Conservation (phyloP, 2,113 vertebrate genomes). For the Chlorodrepanis virens region DNA sequence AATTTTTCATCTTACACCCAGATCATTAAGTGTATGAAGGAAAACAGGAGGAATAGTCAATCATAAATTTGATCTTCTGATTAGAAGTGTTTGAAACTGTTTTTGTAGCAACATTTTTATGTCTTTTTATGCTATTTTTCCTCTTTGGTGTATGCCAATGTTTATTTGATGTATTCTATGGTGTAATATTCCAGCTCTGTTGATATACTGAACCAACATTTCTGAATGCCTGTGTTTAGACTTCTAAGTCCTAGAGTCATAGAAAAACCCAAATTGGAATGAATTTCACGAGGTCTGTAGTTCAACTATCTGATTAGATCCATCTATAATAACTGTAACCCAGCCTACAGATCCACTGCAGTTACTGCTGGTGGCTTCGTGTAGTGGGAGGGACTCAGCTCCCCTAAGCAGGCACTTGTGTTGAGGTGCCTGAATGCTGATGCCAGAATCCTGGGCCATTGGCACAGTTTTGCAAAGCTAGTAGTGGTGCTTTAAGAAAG, state of each 20-base stretch:
- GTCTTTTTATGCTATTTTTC: neutral
- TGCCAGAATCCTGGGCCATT: neutral
- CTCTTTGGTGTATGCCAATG: neutral
- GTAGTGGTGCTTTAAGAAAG: neutral
- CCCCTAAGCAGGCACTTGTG: neutral
- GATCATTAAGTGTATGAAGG: neutral
- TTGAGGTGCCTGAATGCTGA: neutral
- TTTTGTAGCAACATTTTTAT: neutral
- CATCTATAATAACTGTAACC: fast-evolving
- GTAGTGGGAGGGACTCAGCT: neutral
- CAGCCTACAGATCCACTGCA: neutral
- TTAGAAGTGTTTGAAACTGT: neutral
- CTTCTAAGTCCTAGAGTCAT: neutral
- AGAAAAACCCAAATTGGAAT: neutral
- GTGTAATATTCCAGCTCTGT: neutral
- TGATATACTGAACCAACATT: neutral
- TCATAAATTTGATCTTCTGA: neutral
- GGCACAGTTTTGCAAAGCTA: neutral
- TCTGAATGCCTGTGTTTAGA: neutral
- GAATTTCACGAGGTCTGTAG: neutral
- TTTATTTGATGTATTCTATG: neutral
- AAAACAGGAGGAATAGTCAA: neutral
- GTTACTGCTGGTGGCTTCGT: neutral
- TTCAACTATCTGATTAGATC: neutral
- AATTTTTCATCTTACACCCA: neutral